These are phyloP conservation scores for Acanthopagrus latus DNA, from an alignment of 2,797 vertebrate species.

Conservation along the genomic window DNA sequence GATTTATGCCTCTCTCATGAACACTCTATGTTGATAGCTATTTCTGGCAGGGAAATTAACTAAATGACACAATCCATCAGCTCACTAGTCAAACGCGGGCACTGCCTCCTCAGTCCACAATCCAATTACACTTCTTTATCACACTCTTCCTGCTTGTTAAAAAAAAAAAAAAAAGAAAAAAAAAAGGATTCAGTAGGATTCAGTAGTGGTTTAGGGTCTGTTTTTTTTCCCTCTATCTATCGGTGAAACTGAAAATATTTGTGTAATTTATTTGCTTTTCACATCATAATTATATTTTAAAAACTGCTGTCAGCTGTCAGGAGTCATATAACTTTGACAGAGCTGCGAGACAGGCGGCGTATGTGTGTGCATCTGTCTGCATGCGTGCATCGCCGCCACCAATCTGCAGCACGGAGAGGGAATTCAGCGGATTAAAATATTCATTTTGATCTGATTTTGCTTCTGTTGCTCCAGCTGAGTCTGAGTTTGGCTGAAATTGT, in stretches of 20 bases:
- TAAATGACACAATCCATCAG: constrained; percentile 78
- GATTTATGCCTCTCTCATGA: constrained; percentile 71
- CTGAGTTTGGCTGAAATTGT: constrained; percentile 47
- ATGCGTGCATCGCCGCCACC: constrained; percentile 19
- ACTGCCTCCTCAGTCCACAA: constrained; percentile 65
- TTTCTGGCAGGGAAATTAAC: constrained; percentile 79
- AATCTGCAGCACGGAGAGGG: constrained; percentile 54
- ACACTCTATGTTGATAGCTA: constrained; percentile 75
- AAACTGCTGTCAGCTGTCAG: constrained; percentile 7
- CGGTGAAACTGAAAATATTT: constrained; percentile 17
- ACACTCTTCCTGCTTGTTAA: constrained; percentile 44
- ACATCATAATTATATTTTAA: constrained; percentile 33
- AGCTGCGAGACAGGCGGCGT: neutral
- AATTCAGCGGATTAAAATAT: constrained; percentile 50
- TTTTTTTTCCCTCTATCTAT: constrained; percentile 12
- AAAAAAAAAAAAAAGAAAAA: constrained; percentile 17
- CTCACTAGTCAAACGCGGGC: constrained; percentile 60
- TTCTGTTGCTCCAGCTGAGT: constrained; percentile 53
- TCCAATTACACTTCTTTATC: constrained; percentile 75
- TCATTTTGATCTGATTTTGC: constrained; percentile 64
- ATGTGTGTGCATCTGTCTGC: constrained; percentile 13
- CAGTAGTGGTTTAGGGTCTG: constrained; percentile 31
- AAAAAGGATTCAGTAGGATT: constrained; percentile 10
- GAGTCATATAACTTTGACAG: neutral
- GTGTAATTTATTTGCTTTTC: constrained; percentile 15